Percentiles rank a stretch among this genome's conserved stretches.
These are phyloP conservation scores for Argyresthia goedartella DNA, from an alignment of 2,888 invertebrate species.

Conservation along the genomic window DNA sequence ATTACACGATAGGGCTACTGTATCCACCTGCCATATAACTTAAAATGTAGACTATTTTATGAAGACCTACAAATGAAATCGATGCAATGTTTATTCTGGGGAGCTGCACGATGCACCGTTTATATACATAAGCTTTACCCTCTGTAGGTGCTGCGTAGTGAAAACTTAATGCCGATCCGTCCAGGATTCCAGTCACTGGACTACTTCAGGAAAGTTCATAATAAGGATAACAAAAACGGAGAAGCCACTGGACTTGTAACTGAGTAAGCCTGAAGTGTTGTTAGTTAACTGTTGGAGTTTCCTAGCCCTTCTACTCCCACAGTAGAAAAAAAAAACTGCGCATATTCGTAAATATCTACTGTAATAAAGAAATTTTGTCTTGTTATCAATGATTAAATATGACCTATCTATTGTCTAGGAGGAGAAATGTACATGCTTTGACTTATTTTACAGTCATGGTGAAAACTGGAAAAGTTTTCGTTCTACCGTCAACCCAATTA, in stretches of 20 bases:
- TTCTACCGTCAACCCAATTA: conserved; percentile 79
- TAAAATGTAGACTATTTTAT: neutral
- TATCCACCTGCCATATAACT: neutral
- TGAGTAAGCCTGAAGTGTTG: conserved; percentile 11
- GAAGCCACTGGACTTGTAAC: conserved; percentile 28
- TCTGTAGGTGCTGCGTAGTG: conserved; percentile 35
- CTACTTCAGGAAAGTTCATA: conserved; percentile 28
- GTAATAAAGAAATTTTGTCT: neutral
- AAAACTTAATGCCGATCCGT: conserved; percentile 32
- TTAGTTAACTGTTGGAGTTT: no score
- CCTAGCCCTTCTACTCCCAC: conserved; percentile 28
- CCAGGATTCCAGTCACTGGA: conserved; percentile 34
- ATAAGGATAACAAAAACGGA: conserved; percentile 21
- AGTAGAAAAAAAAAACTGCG: conserved; percentile 32
- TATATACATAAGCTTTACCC: neutral
- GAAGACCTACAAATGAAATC: neutral
- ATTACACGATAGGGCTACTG: neutral
- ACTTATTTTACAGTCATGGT: conserved; percentile 72
- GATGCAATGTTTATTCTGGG: neutral
- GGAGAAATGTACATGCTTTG: no score
- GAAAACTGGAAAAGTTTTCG: conserved; percentile 83
- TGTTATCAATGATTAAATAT: neutral
- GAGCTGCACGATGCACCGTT: neutral
- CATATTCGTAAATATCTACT: conserved; percentile 10
- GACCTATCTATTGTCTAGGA: no score